phyloP scores from a whole-genome alignment of 2,797 vertebrate species.

The Huso huso region DNA sequence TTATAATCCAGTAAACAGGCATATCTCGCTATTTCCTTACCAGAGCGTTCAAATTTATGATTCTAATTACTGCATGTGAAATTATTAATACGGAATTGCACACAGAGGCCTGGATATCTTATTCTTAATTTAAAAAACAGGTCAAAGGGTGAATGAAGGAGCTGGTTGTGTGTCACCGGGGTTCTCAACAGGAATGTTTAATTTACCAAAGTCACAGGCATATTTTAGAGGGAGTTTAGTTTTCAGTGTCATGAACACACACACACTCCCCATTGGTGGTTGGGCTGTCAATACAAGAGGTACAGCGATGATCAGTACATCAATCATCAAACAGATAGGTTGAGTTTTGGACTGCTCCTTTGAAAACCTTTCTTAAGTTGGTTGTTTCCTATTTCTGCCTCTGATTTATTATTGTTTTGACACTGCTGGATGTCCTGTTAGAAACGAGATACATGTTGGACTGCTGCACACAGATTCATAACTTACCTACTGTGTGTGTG shows the following conservation, averaged over 20 bases:
- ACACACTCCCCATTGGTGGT: too few species aligned
- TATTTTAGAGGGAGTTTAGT: neutral
- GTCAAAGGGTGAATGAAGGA: neutral
- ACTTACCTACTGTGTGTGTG: too few species aligned
- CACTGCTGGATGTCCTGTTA: too few species aligned
- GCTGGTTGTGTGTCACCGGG: neutral
- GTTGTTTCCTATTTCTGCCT: too few species aligned
- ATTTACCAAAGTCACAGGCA: neutral
- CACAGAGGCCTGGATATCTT: constrained; percentile 7
- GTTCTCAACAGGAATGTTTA: neutral
- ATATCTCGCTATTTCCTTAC: neutral
- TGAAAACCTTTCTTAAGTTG: too few species aligned
- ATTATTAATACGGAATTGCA: neutral
- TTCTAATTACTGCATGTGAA: neutral
- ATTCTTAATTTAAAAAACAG: constrained; percentile 5
- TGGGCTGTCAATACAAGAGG: too few species aligned
- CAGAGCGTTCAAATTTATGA: neutral
- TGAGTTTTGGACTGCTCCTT: too few species aligned
- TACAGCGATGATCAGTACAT: too few species aligned
- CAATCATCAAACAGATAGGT: too few species aligned
- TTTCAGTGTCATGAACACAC: neutral
- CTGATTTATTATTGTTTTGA: too few species aligned
- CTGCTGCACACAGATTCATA: too few species aligned
- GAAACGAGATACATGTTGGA: too few species aligned
- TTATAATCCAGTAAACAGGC: constrained; percentile 2